Percentiles rank a stretch among this genome's conserved stretches.
These are phyloP conservation scores for Pyrocoelia pectoralis DNA, from an alignment of 2,888 invertebrate genomes.

Conservation along the genomic window DNA sequence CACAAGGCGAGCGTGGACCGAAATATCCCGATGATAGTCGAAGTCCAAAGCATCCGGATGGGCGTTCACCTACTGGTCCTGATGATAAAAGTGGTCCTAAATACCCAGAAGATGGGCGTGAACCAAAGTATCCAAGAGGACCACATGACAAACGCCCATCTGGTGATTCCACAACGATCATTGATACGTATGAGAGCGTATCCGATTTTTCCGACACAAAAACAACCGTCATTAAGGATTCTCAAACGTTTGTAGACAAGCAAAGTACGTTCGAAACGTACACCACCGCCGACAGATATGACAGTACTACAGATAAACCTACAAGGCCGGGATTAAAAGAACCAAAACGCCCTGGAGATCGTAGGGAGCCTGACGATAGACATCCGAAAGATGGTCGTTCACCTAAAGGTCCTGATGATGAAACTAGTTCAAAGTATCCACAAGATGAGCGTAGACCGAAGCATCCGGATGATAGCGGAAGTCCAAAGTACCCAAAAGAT, in stretches of 20 bases:
- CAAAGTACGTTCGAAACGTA: slow-evolving; percentile 49
- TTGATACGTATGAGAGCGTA: slow-evolving; percentile 46
- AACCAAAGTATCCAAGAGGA: background rate
- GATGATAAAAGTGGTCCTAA: background rate
- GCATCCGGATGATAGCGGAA: slow-evolving; percentile 4
- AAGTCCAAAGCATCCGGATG: background rate
- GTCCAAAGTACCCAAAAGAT: background rate
- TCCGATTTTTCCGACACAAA: slow-evolving; percentile 47
- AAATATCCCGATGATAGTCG: slow-evolving; percentile 8
- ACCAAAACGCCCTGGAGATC: background rate
- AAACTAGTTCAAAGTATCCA: slow-evolving; percentile 34
- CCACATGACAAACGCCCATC: slow-evolving; percentile 2
- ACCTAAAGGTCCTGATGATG: slow-evolving; percentile 18
- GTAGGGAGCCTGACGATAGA: no score
- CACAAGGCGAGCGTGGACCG: background rate
- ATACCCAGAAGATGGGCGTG: no score
- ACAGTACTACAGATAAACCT: slow-evolving; percentile 10
- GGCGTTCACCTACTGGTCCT: background rate
- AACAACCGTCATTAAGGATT: slow-evolving; percentile 46
- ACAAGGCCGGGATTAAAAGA: background rate
- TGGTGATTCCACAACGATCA: slow-evolving; percentile 41
- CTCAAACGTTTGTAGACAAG: slow-evolving; percentile 45
- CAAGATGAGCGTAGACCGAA: slow-evolving; percentile 16
- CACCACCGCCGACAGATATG: slow-evolving; percentile 27
- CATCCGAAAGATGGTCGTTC: no score